Evolutionary conservation across 2,797 vertebrate species (phyloP).

Genomic region (Notolepis coatsorum): DNA sequence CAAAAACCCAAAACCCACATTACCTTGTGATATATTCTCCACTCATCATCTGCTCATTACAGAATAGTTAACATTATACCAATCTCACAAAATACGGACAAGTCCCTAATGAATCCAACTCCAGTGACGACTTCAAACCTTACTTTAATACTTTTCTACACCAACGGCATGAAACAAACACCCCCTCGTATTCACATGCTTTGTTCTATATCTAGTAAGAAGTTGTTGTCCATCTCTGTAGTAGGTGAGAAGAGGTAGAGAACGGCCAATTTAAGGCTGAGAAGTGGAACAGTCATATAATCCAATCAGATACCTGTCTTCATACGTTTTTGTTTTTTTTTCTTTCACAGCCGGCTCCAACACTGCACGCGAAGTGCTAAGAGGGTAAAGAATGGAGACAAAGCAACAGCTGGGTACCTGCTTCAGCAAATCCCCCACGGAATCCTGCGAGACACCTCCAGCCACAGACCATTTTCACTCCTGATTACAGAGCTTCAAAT

Average conservation of each 20-base stretch:
- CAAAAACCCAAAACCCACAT: neutral
- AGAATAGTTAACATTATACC: neutral
- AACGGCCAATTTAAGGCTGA: slow-evolving; percentile 82
- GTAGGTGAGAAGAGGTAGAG: slow-evolving; percentile 73
- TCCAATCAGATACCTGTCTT: slow-evolving; percentile 79
- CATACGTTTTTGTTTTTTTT: slow-evolving; percentile 70
- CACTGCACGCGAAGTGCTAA: slow-evolving; percentile 80
- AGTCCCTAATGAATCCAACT: neutral
- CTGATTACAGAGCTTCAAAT: slow-evolving; percentile 82
- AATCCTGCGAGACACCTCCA: slow-evolving; percentile 74
- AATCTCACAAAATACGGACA: neutral
- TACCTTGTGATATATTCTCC: slow-evolving; percentile 3
- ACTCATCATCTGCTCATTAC: neutral
- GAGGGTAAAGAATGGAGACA: slow-evolving; percentile 79
- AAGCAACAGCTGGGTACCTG: slow-evolving; percentile 86
- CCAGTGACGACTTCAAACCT: neutral
- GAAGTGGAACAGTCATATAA: slow-evolving; percentile 80
- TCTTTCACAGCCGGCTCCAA: slow-evolving; percentile 66
- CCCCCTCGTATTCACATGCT: slow-evolving; percentile 1
- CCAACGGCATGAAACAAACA: slow-evolving; percentile 5
- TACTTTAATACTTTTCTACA: slow-evolving; percentile 10
- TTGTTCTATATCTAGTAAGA: slow-evolving; percentile 28
- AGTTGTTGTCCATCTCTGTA: slow-evolving; percentile 44
- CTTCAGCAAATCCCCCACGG: slow-evolving; percentile 75
- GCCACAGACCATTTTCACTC: slow-evolving; percentile 81